Base-by-base conservation (phyloP, 2,113 vertebrate genomes). In the Microcebus jonahi region DNA sequence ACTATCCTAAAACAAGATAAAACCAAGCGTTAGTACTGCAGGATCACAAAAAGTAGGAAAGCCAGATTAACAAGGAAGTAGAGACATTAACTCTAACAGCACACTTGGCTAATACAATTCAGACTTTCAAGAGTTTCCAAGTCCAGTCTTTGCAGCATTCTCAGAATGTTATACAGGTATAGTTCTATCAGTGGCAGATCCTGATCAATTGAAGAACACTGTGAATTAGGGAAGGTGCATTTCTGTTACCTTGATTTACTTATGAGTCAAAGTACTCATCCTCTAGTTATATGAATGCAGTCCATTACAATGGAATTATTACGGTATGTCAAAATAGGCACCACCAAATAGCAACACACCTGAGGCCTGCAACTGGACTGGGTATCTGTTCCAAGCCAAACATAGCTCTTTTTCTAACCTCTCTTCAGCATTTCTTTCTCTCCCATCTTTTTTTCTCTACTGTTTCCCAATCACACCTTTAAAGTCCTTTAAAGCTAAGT, bases 201-300 rank as follows among this genome's bases (percentile, higher is more conserved):
- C 15, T 68, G 48, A 94, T 39, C 63, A 81, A 39, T 2, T 84
- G 18, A 83, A 92, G 31, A 96, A 89, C n/a, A 87, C 42, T 85
- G 25, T 65, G n/a, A 34, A 55, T 85, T 88, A 89, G 48, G 17
- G n/a, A 48, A 76, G 34, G 80, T 61, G 14, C 12, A 79, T 82
- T 87, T 90, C 65, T 94, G 71, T 67, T 91, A 93, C 25, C 31
- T 36, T 42, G 31, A 65, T 55, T 94, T 81, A 83, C 31, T 97
- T 68, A n/a, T 50, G 7, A 88, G 82, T 88, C 65, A 94, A 84
- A 76, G 36, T 18, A 95, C 39, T 39, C 68, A 18, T 75, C 70
- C 88, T 95, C 53, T 81, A 80, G 50, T 48, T 89, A n/a, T 20
- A 88, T 11, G 34, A 73, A 83, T 57, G 53, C 2, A 70, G 27